Percentiles rank a stretch among this genome's conserved stretches.
phyloP scores from a whole-genome alignment of 2,888 invertebrate species.

The Dichetophora obliterata region DNA sequence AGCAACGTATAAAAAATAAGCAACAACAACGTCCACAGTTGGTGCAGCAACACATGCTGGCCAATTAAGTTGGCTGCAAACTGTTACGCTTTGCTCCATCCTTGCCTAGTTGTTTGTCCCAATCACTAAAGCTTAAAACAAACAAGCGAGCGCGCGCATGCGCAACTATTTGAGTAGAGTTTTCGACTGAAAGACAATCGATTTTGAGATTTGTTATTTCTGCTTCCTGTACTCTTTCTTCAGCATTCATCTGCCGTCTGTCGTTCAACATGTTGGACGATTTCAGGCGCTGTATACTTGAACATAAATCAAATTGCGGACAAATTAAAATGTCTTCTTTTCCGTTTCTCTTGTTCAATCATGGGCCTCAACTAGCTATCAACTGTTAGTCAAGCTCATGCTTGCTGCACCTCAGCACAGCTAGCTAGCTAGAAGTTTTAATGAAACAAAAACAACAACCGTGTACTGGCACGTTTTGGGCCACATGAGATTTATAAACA shows the following conservation, averaged over 20 bases:
- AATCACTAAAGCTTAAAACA: background rate
- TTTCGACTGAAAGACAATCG: slow-evolving; percentile 2
- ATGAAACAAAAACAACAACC: no score
- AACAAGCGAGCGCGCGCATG: background rate
- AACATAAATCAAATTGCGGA: slow-evolving; percentile 54
- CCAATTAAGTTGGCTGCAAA: slow-evolving; percentile 64
- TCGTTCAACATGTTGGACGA: slow-evolving; percentile 3
- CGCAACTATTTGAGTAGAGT: background rate
- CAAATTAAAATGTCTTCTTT: slow-evolving; percentile 54
- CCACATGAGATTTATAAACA: no score
- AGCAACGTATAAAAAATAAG: background rate
- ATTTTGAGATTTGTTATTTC: background rate
- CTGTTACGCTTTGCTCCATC: slow-evolving; percentile 51
- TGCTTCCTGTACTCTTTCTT: background rate
- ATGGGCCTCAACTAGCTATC: background rate
- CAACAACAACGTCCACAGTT: slow-evolving; percentile 18
- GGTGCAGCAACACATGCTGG: slow-evolving; percentile 44
- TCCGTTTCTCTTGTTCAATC: slow-evolving; percentile 4
- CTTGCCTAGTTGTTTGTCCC: no score
- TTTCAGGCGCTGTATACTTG: slow-evolving; percentile 12
- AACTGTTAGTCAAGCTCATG: background rate
- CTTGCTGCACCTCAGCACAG: background rate
- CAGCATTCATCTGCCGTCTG: background rate
- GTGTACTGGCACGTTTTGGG: no score
- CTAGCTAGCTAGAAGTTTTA: background rate